phyloP scores from a whole-genome alignment of 2,113 vertebrate genomes.

The Austrofundulus limnaeus region DNA sequence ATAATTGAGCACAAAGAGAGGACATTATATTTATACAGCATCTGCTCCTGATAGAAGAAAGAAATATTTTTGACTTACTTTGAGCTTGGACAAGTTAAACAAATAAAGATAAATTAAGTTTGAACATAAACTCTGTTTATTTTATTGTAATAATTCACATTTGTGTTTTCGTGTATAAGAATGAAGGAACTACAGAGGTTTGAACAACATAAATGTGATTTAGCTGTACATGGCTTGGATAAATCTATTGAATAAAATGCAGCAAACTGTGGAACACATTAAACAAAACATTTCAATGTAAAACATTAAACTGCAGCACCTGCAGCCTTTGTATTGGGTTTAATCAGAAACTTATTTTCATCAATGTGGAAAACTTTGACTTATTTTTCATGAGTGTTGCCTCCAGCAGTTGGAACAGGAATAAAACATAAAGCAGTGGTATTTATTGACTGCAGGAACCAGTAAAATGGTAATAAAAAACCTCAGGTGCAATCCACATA shows the following conservation, averaged over 20 bases:
- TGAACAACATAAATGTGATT: not conserved
- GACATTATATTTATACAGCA: slow-evolving; percentile 27
- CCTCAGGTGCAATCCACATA: not conserved
- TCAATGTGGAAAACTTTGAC: not conserved
- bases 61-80: slow-evolving; percentile 25
- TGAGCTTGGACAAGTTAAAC: slow-evolving; percentile 13
- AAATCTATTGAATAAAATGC: not conserved
- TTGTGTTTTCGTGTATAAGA: not conserved
- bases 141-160: not conserved
- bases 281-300: too few species aligned
- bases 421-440: not conserved
- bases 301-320: not conserved
- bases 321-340: not conserved
- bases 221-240: not conserved
- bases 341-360: not conserved
- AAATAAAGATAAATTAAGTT: slow-evolving; percentile 9
- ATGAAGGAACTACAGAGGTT: not conserved
- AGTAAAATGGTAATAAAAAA: slow-evolving; percentile 2
- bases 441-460: not conserved
- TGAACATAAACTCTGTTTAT: not conserved
- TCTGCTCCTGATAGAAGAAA: slow-evolving; percentile 38
- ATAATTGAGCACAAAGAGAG: slow-evolving; percentile 65
- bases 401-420: not conserved
- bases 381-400: not conserved
- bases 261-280: not conserved